Evolutionary conservation across 2,113 vertebrate genomes (phyloP).

Genomic region (Columbina picui): DNA sequence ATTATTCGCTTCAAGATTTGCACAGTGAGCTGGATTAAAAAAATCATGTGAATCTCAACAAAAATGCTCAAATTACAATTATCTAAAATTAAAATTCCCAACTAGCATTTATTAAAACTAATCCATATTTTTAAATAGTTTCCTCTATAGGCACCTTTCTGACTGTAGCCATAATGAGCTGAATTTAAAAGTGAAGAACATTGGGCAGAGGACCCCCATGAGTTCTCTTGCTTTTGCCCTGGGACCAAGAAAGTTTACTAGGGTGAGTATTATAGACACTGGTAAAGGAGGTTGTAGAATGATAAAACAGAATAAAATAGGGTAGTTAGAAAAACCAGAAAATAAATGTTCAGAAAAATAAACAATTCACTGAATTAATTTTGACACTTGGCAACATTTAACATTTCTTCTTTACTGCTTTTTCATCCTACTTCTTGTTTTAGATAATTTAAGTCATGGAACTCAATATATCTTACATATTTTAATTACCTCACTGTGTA

Average conservation of each 20-base stretch:
- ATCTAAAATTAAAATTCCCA: neutral
- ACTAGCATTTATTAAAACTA: neutral
- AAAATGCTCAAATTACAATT: neutral
- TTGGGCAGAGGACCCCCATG: neutral
- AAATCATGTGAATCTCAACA: neutral
- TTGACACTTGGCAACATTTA: neutral
- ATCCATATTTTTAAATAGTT: fast-evolving
- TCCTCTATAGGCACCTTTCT: neutral
- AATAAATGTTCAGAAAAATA: neutral
- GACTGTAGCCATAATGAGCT: fast-evolving
- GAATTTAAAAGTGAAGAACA: neutral
- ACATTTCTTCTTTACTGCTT: neutral
- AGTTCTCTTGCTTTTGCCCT: neutral
- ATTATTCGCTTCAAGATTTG: neutral
- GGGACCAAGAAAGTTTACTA: neutral
- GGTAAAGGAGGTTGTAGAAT: fast-evolving
- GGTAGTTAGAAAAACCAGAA: neutral
- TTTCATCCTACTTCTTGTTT: neutral
- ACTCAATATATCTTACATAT: neutral
- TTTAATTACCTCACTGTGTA: neutral
- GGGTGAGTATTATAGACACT: too few species aligned
- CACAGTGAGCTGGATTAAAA: neutral
- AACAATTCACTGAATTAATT: neutral
- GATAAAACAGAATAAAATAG: neutral
- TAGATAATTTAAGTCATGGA: neutral